Conservation (phyloP, 2,113 vertebrate genomes). For the Nothocercus nigrocapillus region DNA sequence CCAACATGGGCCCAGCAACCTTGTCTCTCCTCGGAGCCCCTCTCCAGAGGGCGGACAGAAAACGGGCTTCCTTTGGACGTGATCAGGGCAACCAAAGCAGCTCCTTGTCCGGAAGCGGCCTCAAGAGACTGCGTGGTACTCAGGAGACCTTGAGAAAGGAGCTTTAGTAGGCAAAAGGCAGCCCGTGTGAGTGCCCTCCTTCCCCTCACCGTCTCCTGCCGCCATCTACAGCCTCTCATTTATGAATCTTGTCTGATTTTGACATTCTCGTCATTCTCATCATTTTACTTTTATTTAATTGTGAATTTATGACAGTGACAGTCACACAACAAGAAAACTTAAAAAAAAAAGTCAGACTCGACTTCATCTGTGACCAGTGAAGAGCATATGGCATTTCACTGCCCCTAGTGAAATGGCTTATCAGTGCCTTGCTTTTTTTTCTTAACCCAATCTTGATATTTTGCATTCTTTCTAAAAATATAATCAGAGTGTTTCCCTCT, state of each 20-base stretch:
- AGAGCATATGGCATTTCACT: neutral
- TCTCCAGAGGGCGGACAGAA: neutral
- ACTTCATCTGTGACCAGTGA: neutral
- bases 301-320: neutral
- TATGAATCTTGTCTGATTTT: neutral
- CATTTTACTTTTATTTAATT: neutral
- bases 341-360: neutral
- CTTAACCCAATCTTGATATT: neutral
- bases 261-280: neutral
- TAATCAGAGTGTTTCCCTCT: neutral
- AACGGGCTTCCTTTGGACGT: neutral
- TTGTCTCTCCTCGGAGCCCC: accelerated
- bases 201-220: accelerated
- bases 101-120: neutral
- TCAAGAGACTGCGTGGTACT: neutral
- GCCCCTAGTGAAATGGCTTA: neutral
- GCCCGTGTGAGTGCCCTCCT: neutral
- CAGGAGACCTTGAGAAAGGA: accelerated
- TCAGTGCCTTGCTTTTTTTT: neutral
- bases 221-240: neutral
- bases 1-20: neutral
- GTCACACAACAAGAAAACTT: neutral
- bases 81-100: neutral
- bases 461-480: neutral
- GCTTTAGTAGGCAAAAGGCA: neutral